Evolutionary conservation across 2,888 invertebrate genomes (phyloP).

Genomic region (Ochropacha duplaris): DNA sequence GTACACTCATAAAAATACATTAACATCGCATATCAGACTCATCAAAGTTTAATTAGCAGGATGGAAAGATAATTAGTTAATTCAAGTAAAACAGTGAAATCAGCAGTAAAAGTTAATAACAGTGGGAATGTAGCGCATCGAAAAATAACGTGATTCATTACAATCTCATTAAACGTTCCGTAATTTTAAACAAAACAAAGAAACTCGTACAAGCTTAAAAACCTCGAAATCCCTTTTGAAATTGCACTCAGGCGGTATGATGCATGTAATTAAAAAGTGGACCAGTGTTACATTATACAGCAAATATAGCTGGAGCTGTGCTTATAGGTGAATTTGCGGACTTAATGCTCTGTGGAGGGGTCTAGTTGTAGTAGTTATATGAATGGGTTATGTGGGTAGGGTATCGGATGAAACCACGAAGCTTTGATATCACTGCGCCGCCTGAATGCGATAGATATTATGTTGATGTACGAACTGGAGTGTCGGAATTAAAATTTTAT

Average conservation of each 20-base stretch:
- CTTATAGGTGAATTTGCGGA: background rate
- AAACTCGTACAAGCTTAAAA: conserved; percentile 31
- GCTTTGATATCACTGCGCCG: conserved; percentile 57
- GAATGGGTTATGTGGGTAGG: conserved; percentile 25
- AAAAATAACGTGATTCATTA: background rate
- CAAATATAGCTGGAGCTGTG: conserved; percentile 37
- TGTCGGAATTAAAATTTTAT: conserved; percentile 16
- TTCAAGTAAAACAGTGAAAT: background rate
- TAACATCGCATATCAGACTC: background rate
- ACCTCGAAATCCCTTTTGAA: conserved; percentile 66
- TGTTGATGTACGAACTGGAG: conserved; percentile 42
- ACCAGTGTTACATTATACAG: conserved; percentile 47
- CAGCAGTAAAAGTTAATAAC: background rate
- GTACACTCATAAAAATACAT: no score
- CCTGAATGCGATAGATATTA: conserved; percentile 42
- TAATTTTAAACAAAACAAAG: background rate
- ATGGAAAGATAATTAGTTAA: background rate
- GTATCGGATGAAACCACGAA: conserved; percentile 53
- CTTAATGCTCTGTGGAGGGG: conserved; percentile 10
- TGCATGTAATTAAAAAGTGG: conserved; percentile 78
- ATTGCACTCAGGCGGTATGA: conserved; percentile 63
- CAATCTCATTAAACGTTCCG: background rate
- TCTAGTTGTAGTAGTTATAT: conserved; percentile 19
- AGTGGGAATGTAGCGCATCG: background rate
- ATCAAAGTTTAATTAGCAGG: background rate